phyloP scores from a whole-genome alignment of 2,888 invertebrate species.

The Lamellibrachia columna region DNA sequence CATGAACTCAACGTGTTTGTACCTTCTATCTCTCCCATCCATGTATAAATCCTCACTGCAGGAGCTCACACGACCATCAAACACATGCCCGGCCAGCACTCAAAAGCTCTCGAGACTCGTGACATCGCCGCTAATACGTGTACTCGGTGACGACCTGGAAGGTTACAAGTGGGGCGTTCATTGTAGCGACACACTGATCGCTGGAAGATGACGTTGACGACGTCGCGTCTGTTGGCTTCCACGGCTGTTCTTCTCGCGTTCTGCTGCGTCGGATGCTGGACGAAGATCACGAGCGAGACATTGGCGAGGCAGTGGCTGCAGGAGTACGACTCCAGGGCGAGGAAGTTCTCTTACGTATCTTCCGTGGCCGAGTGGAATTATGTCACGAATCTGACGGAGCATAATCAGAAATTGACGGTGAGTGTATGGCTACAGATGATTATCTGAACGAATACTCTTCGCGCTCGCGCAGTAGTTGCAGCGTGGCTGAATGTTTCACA shows the following conservation, averaged over 20 bases:
- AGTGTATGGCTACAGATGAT: not conserved
- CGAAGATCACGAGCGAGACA: slow-evolving; percentile 19
- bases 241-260: not conserved
- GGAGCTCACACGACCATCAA: not conserved
- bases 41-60: not conserved
- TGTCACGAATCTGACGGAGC: not conserved
- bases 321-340: not conserved
- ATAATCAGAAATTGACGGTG: not conserved
- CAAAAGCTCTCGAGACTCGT: not conserved
- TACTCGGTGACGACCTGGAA: not conserved
- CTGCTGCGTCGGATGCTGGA: not conserved
- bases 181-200: not conserved
- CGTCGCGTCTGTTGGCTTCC: not conserved
- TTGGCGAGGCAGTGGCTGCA: not conserved
- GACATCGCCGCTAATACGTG: not conserved
- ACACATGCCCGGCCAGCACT: not conserved
- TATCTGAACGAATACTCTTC: too few relatives aligned
- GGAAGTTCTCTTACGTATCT: not conserved
- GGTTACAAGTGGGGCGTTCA: not conserved
- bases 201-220: not conserved
- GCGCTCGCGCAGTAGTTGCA: too few relatives aligned
- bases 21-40: not conserved
- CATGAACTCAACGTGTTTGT: not conserved
- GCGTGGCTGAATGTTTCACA: too few relatives aligned
- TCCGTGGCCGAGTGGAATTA: not conserved